Base-by-base conservation (phyloP, 2,113 vertebrate genomes). In the Charadrius vociferus region DNA sequence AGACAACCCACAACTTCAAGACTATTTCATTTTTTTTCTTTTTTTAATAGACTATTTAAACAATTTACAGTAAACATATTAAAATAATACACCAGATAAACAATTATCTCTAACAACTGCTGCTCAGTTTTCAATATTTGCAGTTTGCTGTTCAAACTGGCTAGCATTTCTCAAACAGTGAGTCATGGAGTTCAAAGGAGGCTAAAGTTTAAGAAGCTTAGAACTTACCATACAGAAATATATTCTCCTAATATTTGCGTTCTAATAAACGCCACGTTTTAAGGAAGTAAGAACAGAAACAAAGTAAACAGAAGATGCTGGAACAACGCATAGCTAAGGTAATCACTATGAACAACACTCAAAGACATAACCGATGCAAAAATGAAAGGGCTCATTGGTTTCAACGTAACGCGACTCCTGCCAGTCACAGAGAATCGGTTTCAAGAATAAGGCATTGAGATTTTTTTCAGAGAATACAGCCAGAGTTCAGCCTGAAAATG, bases 151-250 rank as follows among this genome's bases (percentile, higher is more conserved):
- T 49, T 72, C 62, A 81, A 61, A 61, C 43, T 39, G 30, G 23
- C 63, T 77, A 96, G 56, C 47, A n/a, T 14, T 91, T 88, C 93
- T 94, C 91, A 94, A 97, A 94, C 70, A 92, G 47, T 93, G 94
- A 95, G 58, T 96, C 95, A 95, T 12, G 0, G 41, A 84, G 59
- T 50, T 59, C 77, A 91, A 88, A 94, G 68, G 34, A n/a, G 89
- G 27, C 18, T 68, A 88, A 84, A 86, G 89, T 92, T 94, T 78
- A 83, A 86, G 39, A 23, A 59, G 30, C 73, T 49, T 56, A 43
- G 50, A 49, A 83, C 41, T 68, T 72, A 59, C 9, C 14, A 66
- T 12, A 73, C 4, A 75, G 27, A 78, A 81, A 66, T 13, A 78
- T 4, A 71, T 49, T 67, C 7, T 81, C 41, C 37, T 50, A 83